These are phyloP conservation scores for Chloroclystis v-ata DNA, from an alignment of 2,888 invertebrate genomes.

Conservation along the genomic window DNA sequence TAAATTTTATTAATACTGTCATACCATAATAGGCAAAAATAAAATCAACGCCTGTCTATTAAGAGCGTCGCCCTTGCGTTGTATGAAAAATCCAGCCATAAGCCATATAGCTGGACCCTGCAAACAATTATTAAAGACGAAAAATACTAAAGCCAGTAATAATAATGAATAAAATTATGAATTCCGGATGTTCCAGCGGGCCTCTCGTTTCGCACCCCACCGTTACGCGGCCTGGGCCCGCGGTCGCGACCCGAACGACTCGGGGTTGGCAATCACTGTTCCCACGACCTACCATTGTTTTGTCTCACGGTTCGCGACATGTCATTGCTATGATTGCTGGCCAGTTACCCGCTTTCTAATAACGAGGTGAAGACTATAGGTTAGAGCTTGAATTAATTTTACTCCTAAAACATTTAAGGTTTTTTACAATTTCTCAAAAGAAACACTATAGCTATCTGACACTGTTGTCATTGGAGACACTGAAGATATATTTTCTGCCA, in stretches of 20 bases:
- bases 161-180: constrained; percentile 43
- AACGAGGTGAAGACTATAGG: constrained; percentile 34
- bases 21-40: no score
- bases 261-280: constrained; percentile 66
- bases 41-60: no score
- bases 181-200: constrained; percentile 59
- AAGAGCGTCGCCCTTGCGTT: no score
- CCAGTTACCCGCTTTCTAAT: constrained; percentile 52
- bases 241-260: constrained; percentile 49
- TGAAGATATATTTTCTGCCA: no score
- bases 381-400: background rate
- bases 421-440: no score
- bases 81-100: no score
- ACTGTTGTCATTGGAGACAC: no score
- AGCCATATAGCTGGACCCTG: no score
- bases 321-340: constrained; percentile 63
- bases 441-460: no score
- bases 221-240: constrained; percentile 54
- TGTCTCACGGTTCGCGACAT: constrained; percentile 72
- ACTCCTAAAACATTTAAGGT: no score
- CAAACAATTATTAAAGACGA: background rate
- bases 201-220: constrained; percentile 66
- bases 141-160: constrained; percentile 1
- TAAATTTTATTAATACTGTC: no score
- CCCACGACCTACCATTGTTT: constrained; percentile 66